Conservation (phyloP, 2,888 invertebrate genomes). For the Callyntrura guangdongensis region DNA sequence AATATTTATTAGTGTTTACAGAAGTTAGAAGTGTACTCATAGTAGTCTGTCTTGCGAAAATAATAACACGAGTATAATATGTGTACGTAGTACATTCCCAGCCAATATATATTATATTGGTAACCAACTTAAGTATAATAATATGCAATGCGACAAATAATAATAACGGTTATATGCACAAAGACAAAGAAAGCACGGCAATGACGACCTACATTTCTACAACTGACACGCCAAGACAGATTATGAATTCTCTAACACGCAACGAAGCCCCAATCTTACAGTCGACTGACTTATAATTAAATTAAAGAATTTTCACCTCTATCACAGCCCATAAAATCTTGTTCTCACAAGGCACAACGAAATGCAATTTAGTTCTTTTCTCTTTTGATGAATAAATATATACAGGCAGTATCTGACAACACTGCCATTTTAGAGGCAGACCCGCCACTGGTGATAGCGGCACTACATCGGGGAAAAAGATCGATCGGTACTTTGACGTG, state of each 20-base stretch:
- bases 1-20: slow-evolving; percentile 50
- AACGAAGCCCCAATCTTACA: slow-evolving; percentile 75
- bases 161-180: slow-evolving; percentile 25
- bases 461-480: slow-evolving; percentile 51
- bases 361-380: slow-evolving; percentile 61
- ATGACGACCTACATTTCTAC: slow-evolving; percentile 58
- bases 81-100: background rate
- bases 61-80: background rate
- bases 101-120: slow-evolving; percentile 33
- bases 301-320: slow-evolving; percentile 80
- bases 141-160: slow-evolving; percentile 16
- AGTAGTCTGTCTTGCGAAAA: background rate
- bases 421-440: background rate
- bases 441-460: slow-evolving; percentile 7
- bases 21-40: slow-evolving; percentile 18
- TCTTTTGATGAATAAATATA: background rate
- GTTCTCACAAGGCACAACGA: slow-evolving; percentile 28
- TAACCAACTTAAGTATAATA: too few species aligned
- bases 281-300: slow-evolving; percentile 76
- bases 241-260: slow-evolving; percentile 61
- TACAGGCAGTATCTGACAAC: background rate
- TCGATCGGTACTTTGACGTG: slow-evolving; percentile 65
- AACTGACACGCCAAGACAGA: slow-evolving; percentile 61
- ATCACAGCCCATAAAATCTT: slow-evolving; percentile 69
- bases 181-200: background rate